Percentiles rank a stretch among this genome's conserved stretches.
Evolutionary conservation across 2,797 vertebrate genomes (phyloP).

Genomic region (Oophaga sylvatica): DNA sequence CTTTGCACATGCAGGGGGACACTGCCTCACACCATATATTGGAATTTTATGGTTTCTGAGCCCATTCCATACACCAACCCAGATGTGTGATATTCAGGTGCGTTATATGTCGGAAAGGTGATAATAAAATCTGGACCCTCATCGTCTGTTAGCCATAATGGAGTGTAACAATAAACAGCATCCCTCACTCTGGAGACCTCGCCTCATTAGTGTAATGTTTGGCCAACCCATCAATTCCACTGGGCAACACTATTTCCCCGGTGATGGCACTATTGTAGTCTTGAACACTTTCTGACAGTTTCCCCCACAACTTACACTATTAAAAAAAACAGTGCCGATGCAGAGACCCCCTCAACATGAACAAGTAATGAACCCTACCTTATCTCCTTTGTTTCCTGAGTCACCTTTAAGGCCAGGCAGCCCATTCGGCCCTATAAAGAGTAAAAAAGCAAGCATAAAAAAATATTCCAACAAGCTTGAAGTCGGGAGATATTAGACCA

Average conservation of each 20-base stretch:
- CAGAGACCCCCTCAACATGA: background rate
- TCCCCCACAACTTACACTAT: background rate
- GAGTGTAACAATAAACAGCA: background rate
- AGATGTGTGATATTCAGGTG: too few relatives aligned
- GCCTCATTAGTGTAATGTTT: background rate
- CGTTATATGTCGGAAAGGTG: too few relatives aligned
- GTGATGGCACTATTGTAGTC: background rate
- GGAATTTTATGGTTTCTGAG: too few relatives aligned
- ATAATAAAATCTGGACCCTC: background rate
- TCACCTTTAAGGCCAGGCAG: slow-evolving; percentile 90
- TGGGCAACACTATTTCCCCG: background rate
- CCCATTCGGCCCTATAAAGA: slow-evolving; percentile 84
- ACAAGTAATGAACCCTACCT: slow-evolving; percentile 73
- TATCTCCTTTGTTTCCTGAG: slow-evolving; percentile 86
- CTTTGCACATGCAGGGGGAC: too few relatives aligned
- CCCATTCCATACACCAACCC: too few relatives aligned
- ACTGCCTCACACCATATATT: too few relatives aligned
- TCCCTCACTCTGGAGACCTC: background rate
- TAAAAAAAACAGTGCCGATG: background rate
- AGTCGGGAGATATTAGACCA: background rate
- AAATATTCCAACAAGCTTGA: background rate
- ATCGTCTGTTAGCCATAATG: background rate
- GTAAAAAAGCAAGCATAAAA: background rate
- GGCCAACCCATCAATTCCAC: background rate
- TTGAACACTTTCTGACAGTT: background rate